These are phyloP conservation scores for Festucalex cinctus DNA, from an alignment of 2,113 vertebrate species.

Conservation along the genomic window DNA sequence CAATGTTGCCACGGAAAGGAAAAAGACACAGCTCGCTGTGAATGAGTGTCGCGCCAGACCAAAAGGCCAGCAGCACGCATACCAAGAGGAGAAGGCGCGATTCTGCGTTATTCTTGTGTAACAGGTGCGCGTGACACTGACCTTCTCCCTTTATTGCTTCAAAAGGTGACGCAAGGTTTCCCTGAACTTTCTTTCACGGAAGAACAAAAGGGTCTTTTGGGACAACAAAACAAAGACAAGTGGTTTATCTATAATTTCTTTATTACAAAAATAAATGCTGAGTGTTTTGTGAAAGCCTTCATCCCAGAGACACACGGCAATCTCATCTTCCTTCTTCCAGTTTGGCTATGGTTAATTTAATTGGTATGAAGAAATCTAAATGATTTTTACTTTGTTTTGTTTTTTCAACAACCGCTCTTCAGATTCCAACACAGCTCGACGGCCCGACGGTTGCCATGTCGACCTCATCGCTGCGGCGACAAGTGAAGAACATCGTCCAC, in stretches of 20 bases:
- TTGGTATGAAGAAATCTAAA: too few relatives aligned
- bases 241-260: too few relatives aligned
- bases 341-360: too few relatives aligned
- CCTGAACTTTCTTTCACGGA: neutral
- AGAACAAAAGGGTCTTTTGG: neutral
- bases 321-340: too few relatives aligned
- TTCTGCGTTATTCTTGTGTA: conserved; percentile 57
- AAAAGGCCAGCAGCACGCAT: conserved; percentile 15
- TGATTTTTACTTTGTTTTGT: too few relatives aligned
- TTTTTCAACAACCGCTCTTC: conserved; percentile 39
- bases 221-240: too few relatives aligned
- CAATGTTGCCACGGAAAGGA: conserved; percentile 72
- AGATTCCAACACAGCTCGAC: conserved; percentile 64
- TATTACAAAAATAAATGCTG: too few relatives aligned
- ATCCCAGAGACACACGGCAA: too few relatives aligned
- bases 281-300: too few relatives aligned
- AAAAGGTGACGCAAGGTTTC: neutral
- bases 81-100: conserved; percentile 33
- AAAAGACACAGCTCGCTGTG: conserved; percentile 57
- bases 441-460: conserved; percentile 82
- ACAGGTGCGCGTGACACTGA: conserved; percentile 55
- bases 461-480: conserved; percentile 86
- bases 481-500: conserved; percentile 92
- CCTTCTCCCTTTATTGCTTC: neutral
- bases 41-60: conserved; percentile 50